Evolutionary conservation across 2,113 vertebrate genomes (phyloP).

Genomic region (Platycercus adscitus): DNA sequence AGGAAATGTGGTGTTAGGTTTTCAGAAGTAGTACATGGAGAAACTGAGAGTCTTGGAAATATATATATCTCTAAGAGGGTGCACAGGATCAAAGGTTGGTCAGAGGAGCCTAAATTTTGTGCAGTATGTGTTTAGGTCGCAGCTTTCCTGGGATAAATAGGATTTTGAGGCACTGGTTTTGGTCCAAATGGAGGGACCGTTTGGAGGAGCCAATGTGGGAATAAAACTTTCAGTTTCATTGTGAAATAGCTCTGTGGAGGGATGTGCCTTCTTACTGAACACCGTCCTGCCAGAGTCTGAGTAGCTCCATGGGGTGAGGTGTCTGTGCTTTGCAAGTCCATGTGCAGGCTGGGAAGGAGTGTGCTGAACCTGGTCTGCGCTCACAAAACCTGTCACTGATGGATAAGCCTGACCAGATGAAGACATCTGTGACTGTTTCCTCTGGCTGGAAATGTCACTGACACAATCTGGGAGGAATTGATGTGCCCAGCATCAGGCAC

Average conservation of each 20-base stretch:
- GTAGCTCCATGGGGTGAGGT: fast-evolving
- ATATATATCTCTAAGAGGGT: background rate
- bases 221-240: background rate
- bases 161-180: background rate
- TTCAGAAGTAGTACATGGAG: background rate
- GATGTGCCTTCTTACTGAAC: background rate
- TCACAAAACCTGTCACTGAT: background rate
- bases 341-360: fast-evolving
- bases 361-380: background rate
- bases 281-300: background rate
- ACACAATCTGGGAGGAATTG: background rate
- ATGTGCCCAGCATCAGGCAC: fast-evolving
- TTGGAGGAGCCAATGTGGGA: background rate
- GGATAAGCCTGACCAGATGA: background rate
- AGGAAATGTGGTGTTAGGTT: background rate
- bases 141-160: background rate
- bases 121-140: background rate
- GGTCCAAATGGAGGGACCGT: background rate
- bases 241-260: background rate
- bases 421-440: background rate
- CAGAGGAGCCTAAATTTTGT: background rate
- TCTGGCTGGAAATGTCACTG: background rate
- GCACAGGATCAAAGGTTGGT: background rate
- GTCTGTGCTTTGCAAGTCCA: background rate
- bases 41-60: background rate